Conservation (phyloP, 2,113 vertebrate genomes). For the Heterotis niloticus region DNA sequence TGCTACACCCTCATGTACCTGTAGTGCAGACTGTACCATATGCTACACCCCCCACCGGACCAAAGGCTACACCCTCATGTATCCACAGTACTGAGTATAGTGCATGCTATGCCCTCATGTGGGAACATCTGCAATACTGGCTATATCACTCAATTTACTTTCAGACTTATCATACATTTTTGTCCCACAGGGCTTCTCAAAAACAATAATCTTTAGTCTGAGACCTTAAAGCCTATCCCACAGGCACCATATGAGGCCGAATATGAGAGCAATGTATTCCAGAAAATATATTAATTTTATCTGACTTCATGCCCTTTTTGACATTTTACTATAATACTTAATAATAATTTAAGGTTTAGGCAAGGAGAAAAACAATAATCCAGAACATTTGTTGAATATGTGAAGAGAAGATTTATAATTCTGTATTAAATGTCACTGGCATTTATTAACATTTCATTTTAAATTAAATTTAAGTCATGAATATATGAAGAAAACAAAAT, state of each 20-base stretch:
- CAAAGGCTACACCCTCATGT: too few relatives aligned
- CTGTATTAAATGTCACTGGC: constrained; percentile 24
- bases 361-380: constrained; percentile 40
- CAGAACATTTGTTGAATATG: constrained; percentile 12
- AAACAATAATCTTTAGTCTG: neutral
- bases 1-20: too few relatives aligned
- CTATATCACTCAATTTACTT: constrained; percentile 45
- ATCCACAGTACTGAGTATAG: too few relatives aligned
- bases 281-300: constrained; percentile 60
- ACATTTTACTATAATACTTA: constrained; percentile 52
- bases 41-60: too few relatives aligned
- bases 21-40: too few relatives aligned
- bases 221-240: constrained; percentile 19
- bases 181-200: constrained; percentile 50
- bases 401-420: constrained; percentile 18
- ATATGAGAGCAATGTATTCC: constrained; percentile 56
- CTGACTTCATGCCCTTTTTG: constrained; percentile 62
- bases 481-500: neutral
- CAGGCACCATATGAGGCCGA: constrained; percentile 39
- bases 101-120: too few relatives aligned
- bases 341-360: constrained; percentile 49
- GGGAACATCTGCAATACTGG: too few relatives aligned
- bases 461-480: neutral
- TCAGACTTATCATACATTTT: constrained; percentile 49
- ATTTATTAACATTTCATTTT: constrained; percentile 23